phyloP scores from a whole-genome alignment of 2,113 vertebrate species.

The Eupsittula cactorum region DNA sequence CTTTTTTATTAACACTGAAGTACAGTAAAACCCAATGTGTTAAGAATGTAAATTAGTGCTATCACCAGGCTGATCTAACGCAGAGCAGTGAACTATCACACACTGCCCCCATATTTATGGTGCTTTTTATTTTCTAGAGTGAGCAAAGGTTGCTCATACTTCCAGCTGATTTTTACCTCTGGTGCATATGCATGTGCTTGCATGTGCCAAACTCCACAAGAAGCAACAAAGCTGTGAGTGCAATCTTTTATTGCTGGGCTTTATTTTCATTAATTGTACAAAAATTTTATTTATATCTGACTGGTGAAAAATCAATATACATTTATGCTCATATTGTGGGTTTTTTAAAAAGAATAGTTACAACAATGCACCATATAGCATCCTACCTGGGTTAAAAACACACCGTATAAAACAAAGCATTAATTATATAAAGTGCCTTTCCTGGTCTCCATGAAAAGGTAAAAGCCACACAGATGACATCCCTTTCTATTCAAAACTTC shows the following conservation, averaged over 20 bases:
- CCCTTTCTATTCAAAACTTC: fast-evolving
- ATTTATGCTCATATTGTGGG: not conserved
- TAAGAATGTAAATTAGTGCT: slow-evolving; percentile 52
- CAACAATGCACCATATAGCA: not conserved
- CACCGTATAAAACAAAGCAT: not conserved
- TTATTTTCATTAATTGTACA: not conserved
- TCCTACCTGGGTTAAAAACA: not conserved
- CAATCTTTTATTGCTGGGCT: not conserved
- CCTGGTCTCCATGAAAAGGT: not conserved
- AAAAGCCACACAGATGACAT: not conserved
- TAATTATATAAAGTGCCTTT: not conserved
- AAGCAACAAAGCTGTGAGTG: not conserved
- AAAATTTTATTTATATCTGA: not conserved
- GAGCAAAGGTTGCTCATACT: not conserved
- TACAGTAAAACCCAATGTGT: slow-evolving; percentile 45
- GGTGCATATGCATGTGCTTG: not conserved
- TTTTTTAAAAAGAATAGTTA: not conserved
- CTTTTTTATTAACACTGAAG: slow-evolving; percentile 55
- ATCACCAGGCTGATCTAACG: not conserved
- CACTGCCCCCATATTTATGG: not conserved
- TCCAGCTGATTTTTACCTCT: not conserved
- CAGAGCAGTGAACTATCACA: not conserved
- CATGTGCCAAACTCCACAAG: not conserved
- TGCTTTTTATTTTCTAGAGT: not conserved
- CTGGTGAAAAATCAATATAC: not conserved